Percentiles rank a stretch among this genome's conserved stretches.
Conservation (phyloP, 2,797 vertebrate species). For the Poeciliopsis paucimaculata region DNA sequence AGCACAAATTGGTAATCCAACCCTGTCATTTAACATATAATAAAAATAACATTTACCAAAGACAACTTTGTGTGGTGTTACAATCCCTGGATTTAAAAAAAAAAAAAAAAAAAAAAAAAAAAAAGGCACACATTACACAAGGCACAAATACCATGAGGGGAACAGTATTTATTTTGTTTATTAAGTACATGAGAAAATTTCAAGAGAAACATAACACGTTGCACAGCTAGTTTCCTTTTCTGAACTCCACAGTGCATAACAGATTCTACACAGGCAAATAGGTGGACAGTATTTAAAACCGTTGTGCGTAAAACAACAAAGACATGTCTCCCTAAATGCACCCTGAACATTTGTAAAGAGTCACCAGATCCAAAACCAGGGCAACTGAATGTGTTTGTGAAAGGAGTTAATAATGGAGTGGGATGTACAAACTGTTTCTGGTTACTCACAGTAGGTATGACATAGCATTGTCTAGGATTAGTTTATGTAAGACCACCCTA, state of each 20-base stretch:
- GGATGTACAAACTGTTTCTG: conserved; percentile 35
- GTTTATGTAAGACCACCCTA: conserved; percentile 60
- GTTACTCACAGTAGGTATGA: conserved; percentile 42
- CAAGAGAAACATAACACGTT: conserved; percentile 57
- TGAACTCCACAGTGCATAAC: conserved; percentile 63
- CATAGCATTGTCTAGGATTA: conserved; percentile 52
- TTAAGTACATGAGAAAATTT: conserved; percentile 61
- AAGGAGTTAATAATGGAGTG: conserved; percentile 36
- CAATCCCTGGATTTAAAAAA: too few species aligned
- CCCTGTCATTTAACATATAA: too few species aligned
- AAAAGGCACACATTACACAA: conserved; percentile 31
- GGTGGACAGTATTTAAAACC: conserved; percentile 16
- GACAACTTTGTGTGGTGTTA: too few species aligned
- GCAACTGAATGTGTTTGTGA: conserved; percentile 30
- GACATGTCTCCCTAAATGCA: conserved; percentile 4
- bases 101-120: too few species aligned
- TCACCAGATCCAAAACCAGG: conserved; percentile 21
- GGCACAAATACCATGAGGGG: conserved; percentile 29
- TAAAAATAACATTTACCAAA: too few species aligned
- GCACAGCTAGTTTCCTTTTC: conserved; percentile 61
- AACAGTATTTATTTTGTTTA: conserved; percentile 66
- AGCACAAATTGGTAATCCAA: too few species aligned
- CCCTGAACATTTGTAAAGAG: conserved; percentile 13
- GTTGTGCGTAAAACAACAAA: conserved; percentile 20
- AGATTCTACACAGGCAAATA: conserved; percentile 33